These are phyloP conservation scores for Dromius quadrimaculatus DNA, from an alignment of 2,888 invertebrate genomes.

Conservation along the genomic window DNA sequence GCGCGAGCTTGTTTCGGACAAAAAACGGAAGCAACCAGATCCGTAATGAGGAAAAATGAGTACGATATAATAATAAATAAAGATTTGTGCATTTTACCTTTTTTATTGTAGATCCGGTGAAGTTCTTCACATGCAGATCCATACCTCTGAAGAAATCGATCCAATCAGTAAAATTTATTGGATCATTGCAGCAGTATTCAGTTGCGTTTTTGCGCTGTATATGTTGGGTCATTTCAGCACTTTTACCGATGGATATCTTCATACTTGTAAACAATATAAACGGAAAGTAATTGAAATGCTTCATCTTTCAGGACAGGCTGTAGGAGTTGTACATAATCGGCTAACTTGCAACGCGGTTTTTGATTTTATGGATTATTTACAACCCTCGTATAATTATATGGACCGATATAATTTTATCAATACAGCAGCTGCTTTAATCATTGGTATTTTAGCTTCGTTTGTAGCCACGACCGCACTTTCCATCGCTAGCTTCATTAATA, in stretches of 20 bases:
- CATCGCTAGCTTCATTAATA: constrained; percentile 61
- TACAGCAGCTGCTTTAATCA: constrained; percentile 76
- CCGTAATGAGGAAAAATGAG: constrained; percentile 63
- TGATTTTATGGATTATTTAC: constrained; percentile 88
- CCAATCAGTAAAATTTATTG: constrained; percentile 75
- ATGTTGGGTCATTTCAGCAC: constrained; percentile 78
- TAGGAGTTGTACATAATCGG: constrained; percentile 74
- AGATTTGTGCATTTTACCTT: neutral
- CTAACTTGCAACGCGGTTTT: constrained; percentile 80
- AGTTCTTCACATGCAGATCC: constrained; percentile 74
- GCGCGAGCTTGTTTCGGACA: constrained; percentile 70
- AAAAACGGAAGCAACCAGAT: constrained; percentile 61
- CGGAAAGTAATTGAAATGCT: constrained; percentile 74
- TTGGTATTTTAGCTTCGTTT: constrained; percentile 74
- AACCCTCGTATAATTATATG: constrained; percentile 74
- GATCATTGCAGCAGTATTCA: constrained; percentile 75
- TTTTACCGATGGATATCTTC: constrained; percentile 79
- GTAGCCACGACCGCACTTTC: constrained; percentile 60
- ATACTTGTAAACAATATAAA: constrained; percentile 82
- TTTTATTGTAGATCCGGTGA: constrained; percentile 74
- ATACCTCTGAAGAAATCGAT: constrained; percentile 70
- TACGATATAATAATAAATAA: constrained; percentile 57
- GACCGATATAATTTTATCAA: constrained; percentile 78
- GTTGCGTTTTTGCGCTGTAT: constrained; percentile 74
- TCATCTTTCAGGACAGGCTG: constrained; percentile 70